These are phyloP conservation scores for Celastrina argiolus DNA, from an alignment of 2,888 invertebrate genomes.

Conservation along the genomic window DNA sequence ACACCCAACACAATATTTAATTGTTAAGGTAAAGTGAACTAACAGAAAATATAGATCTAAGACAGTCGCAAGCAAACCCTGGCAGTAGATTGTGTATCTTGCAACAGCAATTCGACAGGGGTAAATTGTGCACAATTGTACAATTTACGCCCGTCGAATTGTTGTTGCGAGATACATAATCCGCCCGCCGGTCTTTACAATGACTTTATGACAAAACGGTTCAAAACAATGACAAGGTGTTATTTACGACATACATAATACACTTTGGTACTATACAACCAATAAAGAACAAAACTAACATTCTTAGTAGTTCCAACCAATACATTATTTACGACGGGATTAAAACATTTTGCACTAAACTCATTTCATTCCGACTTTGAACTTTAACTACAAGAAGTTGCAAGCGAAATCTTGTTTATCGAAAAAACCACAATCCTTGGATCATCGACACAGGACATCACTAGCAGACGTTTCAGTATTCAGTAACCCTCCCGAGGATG, in stretches of 20 bases:
- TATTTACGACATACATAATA: neutral
- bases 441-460: slow-evolving; percentile 32
- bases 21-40: too few relatives aligned
- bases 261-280: neutral
- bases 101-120: too few relatives aligned
- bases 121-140: too few relatives aligned
- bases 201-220: too few relatives aligned
- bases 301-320: neutral
- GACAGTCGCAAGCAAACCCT: neutral
- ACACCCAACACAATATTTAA: too few relatives aligned
- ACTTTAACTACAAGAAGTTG: neutral
- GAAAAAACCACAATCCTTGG: neutral
- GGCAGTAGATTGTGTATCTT: too few relatives aligned
- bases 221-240: neutral
- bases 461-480: slow-evolving; percentile 37
- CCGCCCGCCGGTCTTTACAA: too few relatives aligned
- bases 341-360: too few relatives aligned
- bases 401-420: neutral
- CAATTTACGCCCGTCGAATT: too few relatives aligned
- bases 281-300: neutral
- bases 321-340: neutral
- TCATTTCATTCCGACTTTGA: neutral
- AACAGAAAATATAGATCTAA: too few relatives aligned
- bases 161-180: too few relatives aligned
- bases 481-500: slow-evolving; percentile 46